Evolutionary conservation across 2,888 invertebrate genomes (phyloP), one percentile per base, ranked within the genome.

Genomic region (Limnephilus rhombicus): DNA sequence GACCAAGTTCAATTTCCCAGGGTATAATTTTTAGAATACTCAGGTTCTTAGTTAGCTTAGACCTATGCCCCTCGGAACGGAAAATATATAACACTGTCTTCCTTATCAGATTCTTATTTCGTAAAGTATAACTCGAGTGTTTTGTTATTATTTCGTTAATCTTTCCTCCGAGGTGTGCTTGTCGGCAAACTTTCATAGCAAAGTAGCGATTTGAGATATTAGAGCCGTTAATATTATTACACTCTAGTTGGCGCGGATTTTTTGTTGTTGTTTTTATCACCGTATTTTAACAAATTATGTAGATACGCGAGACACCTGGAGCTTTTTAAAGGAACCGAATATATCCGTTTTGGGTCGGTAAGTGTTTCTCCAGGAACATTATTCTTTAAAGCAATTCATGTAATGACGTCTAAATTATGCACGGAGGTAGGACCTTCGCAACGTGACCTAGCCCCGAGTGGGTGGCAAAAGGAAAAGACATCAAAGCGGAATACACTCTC

Each of bases 201-300:
- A 83, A 83, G 83, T 34, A 83, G 41, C 83, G 41, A 83, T 83
- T 83, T 83, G 41, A 83, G 83, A 83, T 83, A 83, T 83, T 83
- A 83, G 37, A 83, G 41, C 83, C 37, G 41, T 83, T 37, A 37
- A 83, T 83, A 83, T 83, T 83, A 34, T 18, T 68, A 68, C 18
- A 68, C 68, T 68, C 68, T 7, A 24, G 68, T 68, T 68, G 68
- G 68, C n/a, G 68, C 9, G 24, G 68, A 68, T 68, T 68, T 53
- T 68, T 68, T 68, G 24, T 68, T 68, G 9, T 68, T 68, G n/a
- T n/a, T 68, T 68, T 68, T 68, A 68, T 68, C n/a, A 68, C 24
- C 68, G 68, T 9, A 68, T 68, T 68, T 9, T 68, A 24, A 68
- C 68, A 68, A 68, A 68, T 68, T 68, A 68, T 68, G 68, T 24